A percentile compares a stretch with the other conserved stretches of the same genome.
phyloP scores from a whole-genome alignment of 2,888 invertebrate genomes.

The Synergus itoensis region DNA sequence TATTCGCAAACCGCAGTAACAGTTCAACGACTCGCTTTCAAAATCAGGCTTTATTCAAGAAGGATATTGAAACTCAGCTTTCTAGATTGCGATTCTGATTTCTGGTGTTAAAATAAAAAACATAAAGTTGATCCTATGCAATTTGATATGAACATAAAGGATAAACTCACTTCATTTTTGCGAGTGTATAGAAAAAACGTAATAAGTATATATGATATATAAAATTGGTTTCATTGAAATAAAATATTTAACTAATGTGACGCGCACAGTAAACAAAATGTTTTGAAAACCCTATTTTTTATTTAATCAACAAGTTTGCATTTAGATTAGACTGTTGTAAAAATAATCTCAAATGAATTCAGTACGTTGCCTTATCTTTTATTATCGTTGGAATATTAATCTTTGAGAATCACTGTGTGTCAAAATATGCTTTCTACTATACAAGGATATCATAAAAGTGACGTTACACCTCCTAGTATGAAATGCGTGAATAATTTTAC shows the following conservation, averaged over 20 bases:
- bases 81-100: neutral
- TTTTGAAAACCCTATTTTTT: neutral
- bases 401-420: neutral
- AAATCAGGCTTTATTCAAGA: neutral
- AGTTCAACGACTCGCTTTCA: neutral
- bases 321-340: conserved; percentile 22
- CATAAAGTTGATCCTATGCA: neutral
- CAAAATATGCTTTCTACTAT: neutral
- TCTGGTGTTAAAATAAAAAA: neutral
- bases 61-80: neutral
- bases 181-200: too few species aligned
- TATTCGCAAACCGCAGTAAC: neutral
- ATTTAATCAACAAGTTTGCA: neutral
- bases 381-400: neutral
- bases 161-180: too few species aligned
- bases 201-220: too few species aligned
- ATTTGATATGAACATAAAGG: too few species aligned
- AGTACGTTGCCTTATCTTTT: neutral
- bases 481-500: neutral
- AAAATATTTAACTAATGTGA: neutral
- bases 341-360: conserved; percentile 13
- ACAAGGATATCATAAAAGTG: neutral
- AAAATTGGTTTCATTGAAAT: neutral
- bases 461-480: neutral
- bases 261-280: neutral